Evolutionary conservation across 30 jellyfish, hydroid and myxozoan species (phyloP), one percentile per base, ranked within the genome.

Genomic region (Turritopsis rubra): DNA sequence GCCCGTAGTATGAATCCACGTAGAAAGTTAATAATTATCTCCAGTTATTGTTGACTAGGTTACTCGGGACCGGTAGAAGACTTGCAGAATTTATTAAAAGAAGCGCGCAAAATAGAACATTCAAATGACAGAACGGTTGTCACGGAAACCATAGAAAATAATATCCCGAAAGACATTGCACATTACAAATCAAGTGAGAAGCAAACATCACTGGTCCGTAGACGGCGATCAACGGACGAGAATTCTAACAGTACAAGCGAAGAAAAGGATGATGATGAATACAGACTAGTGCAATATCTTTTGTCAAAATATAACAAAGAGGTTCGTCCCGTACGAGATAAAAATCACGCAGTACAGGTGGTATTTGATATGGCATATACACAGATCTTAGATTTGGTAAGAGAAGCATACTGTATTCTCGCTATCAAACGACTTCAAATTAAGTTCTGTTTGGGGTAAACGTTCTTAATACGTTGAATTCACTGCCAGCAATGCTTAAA

Each of bases 301-400:
- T 88, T 92, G 52, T 79, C 78, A 0, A 80, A 22, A 0, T 92
- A 92, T 65, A 84, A 89, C 75, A 85, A 85, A 85, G 98, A 92
- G 28, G 96, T 92, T 68, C 85, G 98, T 9, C 98, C 98, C 25
- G 98, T 92, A 66, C 65, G 72, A 16, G 85, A 92, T 31, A 92
- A 92, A 79, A 52, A 91, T 8, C 83, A 75, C n/a, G 92, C 96
- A 1, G 98, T 92, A 3, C 84, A 78, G 83, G 96, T 92, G 9
- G 77, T 71, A 8, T 81, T 92, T 52, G 98, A 86, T 27, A 77
- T 92, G 31, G 98, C 98, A 18, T 92, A 92, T 84, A 92, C 98
- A 75, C 98, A 92, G 71, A 85, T 92, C 68, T 71, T 92, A 25
- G 96, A 92, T 72, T 28, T 92, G 96, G 98, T 92, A 85, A 29